Base-by-base conservation (phyloP, 2,113 vertebrate species). In the Dissostichus mawsoni region DNA sequence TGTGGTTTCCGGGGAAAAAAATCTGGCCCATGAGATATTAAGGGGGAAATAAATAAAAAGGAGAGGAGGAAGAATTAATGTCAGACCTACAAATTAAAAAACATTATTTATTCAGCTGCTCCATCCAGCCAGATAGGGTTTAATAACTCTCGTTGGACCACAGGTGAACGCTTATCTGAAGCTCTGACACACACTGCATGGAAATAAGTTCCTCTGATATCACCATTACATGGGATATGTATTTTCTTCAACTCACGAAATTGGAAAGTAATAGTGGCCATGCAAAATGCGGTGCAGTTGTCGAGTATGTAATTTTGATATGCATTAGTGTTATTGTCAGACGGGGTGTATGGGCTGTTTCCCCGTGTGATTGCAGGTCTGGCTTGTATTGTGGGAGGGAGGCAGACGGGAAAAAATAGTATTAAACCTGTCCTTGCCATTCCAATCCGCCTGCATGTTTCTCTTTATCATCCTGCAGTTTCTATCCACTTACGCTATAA, bases 381-480 rank as follows among this genome's bases (percentile, higher is more conserved):
- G 94, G 94, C 92, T 93, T 94, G 91, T 86, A 96, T 97, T 97
- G 97, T 97, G 96, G 96, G 95, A 95, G 96, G 95, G 95, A 96
- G 74, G 95, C 96, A 95, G 96, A 95, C 95, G 94, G 96, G 96
- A 96, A 96, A 93, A 96, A 96, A 97, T 95, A 97, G 96, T 96
- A 98, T 98, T 97, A 98, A 97, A 97, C 96, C 96, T 96, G 96
- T 98, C 97, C 97, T 98, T 98, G 97, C 96, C 96, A 96, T 96
- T 96, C 96, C 96, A 97, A 97, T 97, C 95, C 94, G 95, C 95
- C 96, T 96, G 96, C 96, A 97, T 98, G 97, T 97, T 98, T 97
- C 97, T 97, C 97, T 98, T 97, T 97, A 98, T 98, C 96, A 97
- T 96, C 96, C 96, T 94, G 96, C 96, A 96, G 96, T 97, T 98